phyloP scores from a whole-genome alignment of 2,113 vertebrate species.

The Tenebrosternarchus preto region DNA sequence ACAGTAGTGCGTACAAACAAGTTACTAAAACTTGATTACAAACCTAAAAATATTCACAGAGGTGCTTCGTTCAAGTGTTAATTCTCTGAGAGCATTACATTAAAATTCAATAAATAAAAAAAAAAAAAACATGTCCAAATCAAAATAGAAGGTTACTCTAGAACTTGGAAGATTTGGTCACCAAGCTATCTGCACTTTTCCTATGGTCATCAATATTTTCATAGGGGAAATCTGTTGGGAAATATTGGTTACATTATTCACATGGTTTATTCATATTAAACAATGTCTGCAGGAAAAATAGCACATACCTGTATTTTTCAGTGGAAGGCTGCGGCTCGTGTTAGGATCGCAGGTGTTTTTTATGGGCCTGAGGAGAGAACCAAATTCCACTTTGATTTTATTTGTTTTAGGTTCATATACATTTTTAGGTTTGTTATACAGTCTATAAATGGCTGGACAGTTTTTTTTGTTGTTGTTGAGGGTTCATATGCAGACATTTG shows the following conservation, averaged over 20 bases:
- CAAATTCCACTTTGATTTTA: neutral
- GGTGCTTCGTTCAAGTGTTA: neutral
- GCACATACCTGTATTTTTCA: conserved; percentile 32
- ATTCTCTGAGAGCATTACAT: neutral
- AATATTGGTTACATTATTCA: neutral
- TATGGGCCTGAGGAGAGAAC: conserved; percentile 31
- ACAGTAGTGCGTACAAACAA: conserved; percentile 56
- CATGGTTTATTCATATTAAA: neutral
- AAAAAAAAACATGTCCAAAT: neutral
- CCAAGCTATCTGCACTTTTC: conserved; percentile 25
- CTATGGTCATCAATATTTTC: conserved; percentile 13
- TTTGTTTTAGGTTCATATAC: neutral
- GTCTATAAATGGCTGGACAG: neutral
- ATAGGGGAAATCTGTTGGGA: conserved; percentile 53
- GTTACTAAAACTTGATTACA: conserved; percentile 49
- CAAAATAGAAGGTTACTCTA: neutral
- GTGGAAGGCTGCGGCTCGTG: conserved; percentile 1
- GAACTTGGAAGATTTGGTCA: conserved; percentile 34
- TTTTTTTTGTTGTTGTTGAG: no score
- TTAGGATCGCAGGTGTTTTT: conserved; percentile 13
- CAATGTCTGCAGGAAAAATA: neutral
- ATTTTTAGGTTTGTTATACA: neutral
- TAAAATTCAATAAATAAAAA: conserved; percentile 52
- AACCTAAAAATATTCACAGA: conserved; percentile 35
- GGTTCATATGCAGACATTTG: no score